Evolutionary conservation across 2,113 vertebrate genomes (phyloP).

Genomic region (Ammospiza nelsoni): DNA sequence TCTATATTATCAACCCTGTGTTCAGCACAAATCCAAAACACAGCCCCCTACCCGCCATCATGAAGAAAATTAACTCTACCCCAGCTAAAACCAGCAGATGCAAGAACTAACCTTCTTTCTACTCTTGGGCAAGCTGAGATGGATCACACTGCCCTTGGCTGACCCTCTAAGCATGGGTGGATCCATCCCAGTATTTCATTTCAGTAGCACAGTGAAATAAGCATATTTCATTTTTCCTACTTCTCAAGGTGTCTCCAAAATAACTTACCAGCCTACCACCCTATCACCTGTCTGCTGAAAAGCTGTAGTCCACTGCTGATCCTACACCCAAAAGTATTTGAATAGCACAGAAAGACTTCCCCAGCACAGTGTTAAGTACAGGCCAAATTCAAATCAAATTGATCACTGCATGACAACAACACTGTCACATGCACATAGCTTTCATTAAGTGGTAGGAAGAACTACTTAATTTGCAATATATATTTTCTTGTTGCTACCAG

Average conservation of each 20-base stretch:
- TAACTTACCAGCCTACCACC: neutral
- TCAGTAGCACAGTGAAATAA: neutral
- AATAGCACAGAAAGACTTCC: neutral
- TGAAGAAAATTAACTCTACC: neutral
- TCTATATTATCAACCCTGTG: accelerated
- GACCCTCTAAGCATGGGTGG: neutral
- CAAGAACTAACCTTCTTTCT: neutral
- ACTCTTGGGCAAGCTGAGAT: neutral
- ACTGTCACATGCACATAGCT: neutral
- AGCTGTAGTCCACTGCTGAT: neutral
- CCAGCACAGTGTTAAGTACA: neutral
- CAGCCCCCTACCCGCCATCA: neutral
- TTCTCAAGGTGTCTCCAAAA: neutral
- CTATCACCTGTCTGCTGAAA: neutral
- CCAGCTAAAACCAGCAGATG: neutral
- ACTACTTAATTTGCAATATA: slow-evolving; percentile 14
- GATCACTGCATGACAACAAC: neutral
- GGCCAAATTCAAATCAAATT: neutral
- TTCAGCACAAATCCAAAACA: neutral
- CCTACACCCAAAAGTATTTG: neutral
- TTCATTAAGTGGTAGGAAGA: slow-evolving; percentile 11
- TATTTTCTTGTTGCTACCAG: slow-evolving; percentile 35
- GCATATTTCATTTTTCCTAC: neutral
- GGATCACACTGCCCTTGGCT: neutral
- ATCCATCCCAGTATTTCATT: neutral